These are phyloP conservation scores for Drosophila leontia DNA, from an alignment of 1,140 invertebrate species.

Conservation along the genomic window DNA sequence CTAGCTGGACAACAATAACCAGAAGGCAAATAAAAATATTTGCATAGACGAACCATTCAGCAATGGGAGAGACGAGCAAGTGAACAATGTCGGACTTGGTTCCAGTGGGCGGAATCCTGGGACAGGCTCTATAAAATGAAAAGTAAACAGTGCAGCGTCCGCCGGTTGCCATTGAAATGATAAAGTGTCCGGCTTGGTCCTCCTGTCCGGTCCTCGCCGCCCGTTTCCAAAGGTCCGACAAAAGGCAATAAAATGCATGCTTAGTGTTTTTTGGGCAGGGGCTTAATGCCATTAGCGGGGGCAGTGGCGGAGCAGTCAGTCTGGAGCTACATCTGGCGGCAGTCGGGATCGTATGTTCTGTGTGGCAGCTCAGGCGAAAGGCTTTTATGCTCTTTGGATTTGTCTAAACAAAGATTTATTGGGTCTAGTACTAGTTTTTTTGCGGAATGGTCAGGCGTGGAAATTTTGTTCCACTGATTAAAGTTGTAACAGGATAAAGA, in stretches of 20 bases:
- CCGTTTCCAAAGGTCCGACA: slow-evolving; percentile 42
- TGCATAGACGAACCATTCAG: slow-evolving; percentile 73
- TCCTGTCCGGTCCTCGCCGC: slow-evolving; percentile 5
- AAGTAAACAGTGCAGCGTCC: slow-evolving; percentile 76
- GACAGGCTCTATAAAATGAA: slow-evolving; percentile 63
- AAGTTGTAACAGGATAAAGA: slow-evolving; percentile 7
- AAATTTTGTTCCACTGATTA: slow-evolving; percentile 31
- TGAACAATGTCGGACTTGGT: slow-evolving; percentile 48
- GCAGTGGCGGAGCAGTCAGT: slow-evolving; percentile 28
- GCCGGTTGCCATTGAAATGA: slow-evolving; percentile 76
- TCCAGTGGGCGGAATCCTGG: slow-evolving; percentile 13
- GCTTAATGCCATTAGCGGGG: slow-evolving; percentile 69
- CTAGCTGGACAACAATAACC: slow-evolving; percentile 65
- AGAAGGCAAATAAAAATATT: slow-evolving; percentile 79
- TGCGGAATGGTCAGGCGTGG: neutral
- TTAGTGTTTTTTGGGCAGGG: slow-evolving; percentile 60
- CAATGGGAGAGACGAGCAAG: slow-evolving; percentile 70
- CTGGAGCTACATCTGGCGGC: slow-evolving; percentile 56
- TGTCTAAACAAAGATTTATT: slow-evolving; percentile 83
- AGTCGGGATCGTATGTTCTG: slow-evolving; percentile 52
- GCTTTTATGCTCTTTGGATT: slow-evolving; percentile 76
- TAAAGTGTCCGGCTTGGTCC: slow-evolving; percentile 64
- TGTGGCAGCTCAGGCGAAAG: slow-evolving; percentile 60
- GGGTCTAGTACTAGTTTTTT: slow-evolving; percentile 46
- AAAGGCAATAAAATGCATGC: slow-evolving; percentile 83